phyloP scores from a whole-genome alignment of 2,797 vertebrate genomes.

The Arctocebus calabarensis region DNA sequence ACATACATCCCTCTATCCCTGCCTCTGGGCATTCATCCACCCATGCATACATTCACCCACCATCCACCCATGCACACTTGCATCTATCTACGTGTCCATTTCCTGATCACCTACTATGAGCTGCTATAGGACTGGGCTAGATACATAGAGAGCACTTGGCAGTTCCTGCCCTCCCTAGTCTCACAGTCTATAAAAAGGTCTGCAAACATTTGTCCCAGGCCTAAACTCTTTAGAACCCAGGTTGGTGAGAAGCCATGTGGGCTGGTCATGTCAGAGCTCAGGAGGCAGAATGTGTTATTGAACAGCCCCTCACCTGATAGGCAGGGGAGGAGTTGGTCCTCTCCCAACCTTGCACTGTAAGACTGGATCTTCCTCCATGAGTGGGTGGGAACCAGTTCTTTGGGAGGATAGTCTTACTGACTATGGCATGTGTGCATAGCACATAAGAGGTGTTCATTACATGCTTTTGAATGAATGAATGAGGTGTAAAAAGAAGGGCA shows the following conservation, averaged over 20 bases:
- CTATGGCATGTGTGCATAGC: too few relatives aligned
- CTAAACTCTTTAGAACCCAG: neutral
- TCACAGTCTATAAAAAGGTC: neutral
- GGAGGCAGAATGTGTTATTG: neutral
- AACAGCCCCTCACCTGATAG: neutral
- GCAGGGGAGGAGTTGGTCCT: neutral
- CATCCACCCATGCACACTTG: neutral
- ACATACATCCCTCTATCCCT: neutral
- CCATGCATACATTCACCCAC: neutral
- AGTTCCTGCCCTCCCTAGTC: neutral
- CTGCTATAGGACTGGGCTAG: neutral
- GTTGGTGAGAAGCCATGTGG: neutral
- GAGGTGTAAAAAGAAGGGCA: neutral
- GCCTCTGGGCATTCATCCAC: neutral
- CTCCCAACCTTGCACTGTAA: neutral
- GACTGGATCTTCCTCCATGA: neutral
- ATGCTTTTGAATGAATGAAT: neutral
- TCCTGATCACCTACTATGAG: neutral
- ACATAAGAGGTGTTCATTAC: too few relatives aligned
- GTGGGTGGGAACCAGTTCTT: neutral
- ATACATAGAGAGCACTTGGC: neutral
- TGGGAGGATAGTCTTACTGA: neutral
- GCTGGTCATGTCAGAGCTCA: too few relatives aligned
- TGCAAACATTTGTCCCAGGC: neutral
- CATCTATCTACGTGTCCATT: too few relatives aligned